Percentiles rank a stretch among this genome's conserved stretches.
Evolutionary conservation across 2,797 vertebrate genomes (phyloP).

Genomic region (Gymnodraco acuticeps): DNA sequence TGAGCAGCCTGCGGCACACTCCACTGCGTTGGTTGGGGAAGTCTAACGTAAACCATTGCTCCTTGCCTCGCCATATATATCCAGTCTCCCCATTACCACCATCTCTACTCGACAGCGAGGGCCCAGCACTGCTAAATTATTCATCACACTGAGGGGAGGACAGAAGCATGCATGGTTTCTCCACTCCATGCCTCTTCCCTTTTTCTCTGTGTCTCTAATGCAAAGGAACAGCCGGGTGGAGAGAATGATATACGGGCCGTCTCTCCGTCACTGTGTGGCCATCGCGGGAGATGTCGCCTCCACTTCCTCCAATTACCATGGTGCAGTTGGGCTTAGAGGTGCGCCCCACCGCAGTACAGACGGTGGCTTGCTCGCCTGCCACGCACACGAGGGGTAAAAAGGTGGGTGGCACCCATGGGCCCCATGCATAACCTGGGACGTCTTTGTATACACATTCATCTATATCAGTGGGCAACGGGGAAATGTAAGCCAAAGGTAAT

Average conservation of each 20-base stretch:
- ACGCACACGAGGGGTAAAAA: constrained; percentile 23
- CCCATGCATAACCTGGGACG: constrained; percentile 72
- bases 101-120: constrained; percentile 75
- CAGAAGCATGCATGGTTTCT: constrained; percentile 73
- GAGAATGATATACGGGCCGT: constrained; percentile 72
- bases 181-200: constrained; percentile 67
- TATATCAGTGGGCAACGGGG: constrained; percentile 79
- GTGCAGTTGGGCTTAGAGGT: constrained; percentile 37
- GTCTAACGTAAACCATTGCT: constrained; percentile 73
- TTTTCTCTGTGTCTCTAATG: constrained; percentile 67
- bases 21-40: constrained; percentile 54
- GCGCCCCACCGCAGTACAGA: constrained; percentile 39
- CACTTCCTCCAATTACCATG: constrained; percentile 69
- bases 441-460: constrained; percentile 80
- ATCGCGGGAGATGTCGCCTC: constrained; percentile 54
- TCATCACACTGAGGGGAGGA: constrained; percentile 77
- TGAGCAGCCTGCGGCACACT: constrained; percentile 59
- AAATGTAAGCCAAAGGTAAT: constrained; percentile 86
- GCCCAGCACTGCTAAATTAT: constrained; percentile 83
- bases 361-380: constrained; percentile 26
- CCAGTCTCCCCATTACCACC: constrained; percentile 79
- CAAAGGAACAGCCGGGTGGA: constrained; percentile 75
- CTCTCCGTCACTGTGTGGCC: constrained; percentile 64
- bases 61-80: constrained; percentile 72
- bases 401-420: constrained; percentile 73